phyloP scores from a whole-genome alignment of 2,888 invertebrate genomes.

The Melanostoma scalare region DNA sequence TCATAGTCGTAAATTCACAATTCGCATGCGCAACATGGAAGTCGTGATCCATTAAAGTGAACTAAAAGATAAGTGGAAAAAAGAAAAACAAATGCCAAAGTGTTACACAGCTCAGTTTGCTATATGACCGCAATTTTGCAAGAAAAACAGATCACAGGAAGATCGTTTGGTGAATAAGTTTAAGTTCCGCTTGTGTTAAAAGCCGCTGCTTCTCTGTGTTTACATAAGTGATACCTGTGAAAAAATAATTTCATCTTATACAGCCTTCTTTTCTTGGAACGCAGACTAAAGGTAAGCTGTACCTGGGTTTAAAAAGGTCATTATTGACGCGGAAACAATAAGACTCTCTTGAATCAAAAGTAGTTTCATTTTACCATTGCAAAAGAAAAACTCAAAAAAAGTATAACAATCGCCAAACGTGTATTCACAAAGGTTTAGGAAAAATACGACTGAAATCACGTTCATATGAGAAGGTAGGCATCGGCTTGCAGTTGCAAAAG shows the following conservation, averaged over 20 bases:
- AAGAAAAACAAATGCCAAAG: constrained; percentile 67
- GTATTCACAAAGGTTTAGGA: constrained; percentile 24
- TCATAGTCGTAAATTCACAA: constrained; percentile 28
- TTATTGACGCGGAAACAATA: constrained; percentile 11
- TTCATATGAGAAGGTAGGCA: constrained; percentile 32
- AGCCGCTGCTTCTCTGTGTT: constrained; percentile 4
- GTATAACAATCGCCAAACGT: constrained; percentile 14
- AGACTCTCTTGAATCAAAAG: background rate
- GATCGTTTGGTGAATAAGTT: constrained; percentile 32
- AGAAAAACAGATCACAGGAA: constrained; percentile 45
- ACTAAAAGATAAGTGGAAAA: constrained; percentile 38
- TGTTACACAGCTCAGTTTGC: constrained; percentile 60
- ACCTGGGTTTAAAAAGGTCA: background rate
- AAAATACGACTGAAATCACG: constrained; percentile 49
- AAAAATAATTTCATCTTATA: background rate
- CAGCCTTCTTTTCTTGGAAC: constrained; percentile 26
- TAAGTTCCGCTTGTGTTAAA: constrained; percentile 6
- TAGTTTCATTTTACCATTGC: constrained; percentile 21
- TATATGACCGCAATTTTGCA: constrained; percentile 62
- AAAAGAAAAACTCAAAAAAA: constrained; percentile 7
- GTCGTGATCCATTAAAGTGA: constrained; percentile 71
- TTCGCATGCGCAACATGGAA: constrained; percentile 62
- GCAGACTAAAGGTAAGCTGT: constrained; percentile 41
- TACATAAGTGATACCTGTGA: background rate
- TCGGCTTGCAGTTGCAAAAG: constrained; percentile 37